Evolutionary conservation across 2,888 invertebrate species (phyloP).

Genomic region (Pardosa pseudoannulata): DNA sequence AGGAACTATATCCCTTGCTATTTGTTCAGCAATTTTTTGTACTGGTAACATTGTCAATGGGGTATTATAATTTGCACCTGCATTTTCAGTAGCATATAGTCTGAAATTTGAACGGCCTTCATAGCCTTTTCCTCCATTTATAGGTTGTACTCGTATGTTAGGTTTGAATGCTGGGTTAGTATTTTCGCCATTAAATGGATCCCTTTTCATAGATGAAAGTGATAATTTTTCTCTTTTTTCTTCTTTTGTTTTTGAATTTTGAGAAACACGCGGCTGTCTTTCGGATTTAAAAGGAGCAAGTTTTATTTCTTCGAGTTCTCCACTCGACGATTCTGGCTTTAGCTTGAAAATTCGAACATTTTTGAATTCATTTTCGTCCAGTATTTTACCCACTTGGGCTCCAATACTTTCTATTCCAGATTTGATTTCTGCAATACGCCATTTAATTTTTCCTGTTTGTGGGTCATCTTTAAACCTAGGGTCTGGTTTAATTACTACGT

Average conservation of each 20-base stretch:
- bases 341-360: conserved; percentile 11
- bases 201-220: neutral
- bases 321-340: neutral
- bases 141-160: neutral
- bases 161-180: neutral
- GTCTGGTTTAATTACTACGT: too few relatives aligned
- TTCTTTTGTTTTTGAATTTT: neutral
- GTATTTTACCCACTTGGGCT: conserved; percentile 35
- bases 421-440: conserved; percentile 41
- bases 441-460: conserved; percentile 11
- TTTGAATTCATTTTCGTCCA: conserved; percentile 31
- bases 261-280: neutral
- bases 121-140: neutral
- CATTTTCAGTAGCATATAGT: neutral
- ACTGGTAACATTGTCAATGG: neutral
- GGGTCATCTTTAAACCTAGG: too few relatives aligned
- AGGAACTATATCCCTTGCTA: neutral
- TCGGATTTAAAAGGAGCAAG: neutral
- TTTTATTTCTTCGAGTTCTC: neutral
- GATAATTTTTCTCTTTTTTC: neutral
- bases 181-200: neutral
- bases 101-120: neutral
- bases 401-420: conserved; percentile 46
- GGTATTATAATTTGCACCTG: neutral
- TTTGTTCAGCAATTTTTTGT: neutral